A percentile compares a stretch with the other conserved stretches of the same genome.
phyloP scores from a whole-genome alignment of 2,113 vertebrate species.

The Turdus rufiventris region DNA sequence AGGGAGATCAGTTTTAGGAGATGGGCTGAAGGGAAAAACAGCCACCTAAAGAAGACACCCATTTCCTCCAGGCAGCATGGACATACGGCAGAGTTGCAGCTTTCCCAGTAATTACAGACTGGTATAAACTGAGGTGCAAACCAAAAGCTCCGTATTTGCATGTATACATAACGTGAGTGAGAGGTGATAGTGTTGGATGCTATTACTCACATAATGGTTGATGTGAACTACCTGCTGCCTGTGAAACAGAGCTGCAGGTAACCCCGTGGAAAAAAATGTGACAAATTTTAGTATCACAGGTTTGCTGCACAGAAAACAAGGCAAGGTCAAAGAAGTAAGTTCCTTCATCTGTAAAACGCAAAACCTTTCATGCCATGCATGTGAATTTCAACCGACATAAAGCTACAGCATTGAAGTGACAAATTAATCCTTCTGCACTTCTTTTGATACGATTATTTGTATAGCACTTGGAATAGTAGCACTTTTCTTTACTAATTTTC shows the following conservation, averaged over 20 bases:
- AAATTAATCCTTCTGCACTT: background rate
- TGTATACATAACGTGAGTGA: background rate
- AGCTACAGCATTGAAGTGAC: background rate
- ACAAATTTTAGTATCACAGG: background rate
- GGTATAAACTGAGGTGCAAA: background rate
- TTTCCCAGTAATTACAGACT: background rate
- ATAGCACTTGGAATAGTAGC: background rate
- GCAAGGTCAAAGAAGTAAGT: background rate
- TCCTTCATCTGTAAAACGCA: background rate
- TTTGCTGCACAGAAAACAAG: background rate
- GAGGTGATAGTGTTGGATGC: background rate
- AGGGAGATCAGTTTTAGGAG: background rate
- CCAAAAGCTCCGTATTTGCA: background rate
- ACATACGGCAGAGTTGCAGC: background rate
- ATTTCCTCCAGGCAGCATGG: background rate
- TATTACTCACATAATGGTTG: background rate
- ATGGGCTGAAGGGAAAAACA: fast-evolving
- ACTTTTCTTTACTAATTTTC: background rate
- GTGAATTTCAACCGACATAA: background rate
- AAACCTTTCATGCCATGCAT: background rate
- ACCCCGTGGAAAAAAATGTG: background rate
- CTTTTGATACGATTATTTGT: background rate
- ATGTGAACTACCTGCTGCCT: background rate
- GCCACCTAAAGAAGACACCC: background rate
- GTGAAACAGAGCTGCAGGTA: background rate